Base-by-base conservation (phyloP, 2,113 vertebrate species). In the Planiliza haematocheilus region DNA sequence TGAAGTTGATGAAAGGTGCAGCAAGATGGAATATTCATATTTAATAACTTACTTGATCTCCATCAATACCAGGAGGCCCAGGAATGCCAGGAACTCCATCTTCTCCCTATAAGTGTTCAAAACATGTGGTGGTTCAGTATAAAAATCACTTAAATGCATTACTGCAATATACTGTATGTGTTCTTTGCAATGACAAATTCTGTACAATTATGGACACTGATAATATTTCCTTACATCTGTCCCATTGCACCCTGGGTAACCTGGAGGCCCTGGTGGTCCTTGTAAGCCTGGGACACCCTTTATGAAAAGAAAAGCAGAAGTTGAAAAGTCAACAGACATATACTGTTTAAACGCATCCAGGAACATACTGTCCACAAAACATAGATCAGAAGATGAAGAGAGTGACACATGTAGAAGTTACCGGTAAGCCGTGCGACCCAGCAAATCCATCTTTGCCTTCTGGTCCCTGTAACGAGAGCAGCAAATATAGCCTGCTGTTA, bases 221-320 rank as follows among this genome's bases (percentile, higher is more conserved):
- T 46, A 39, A 49, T 41, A 37, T 70, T 12, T 57, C 49, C 79
- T 79, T 78, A 92, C 90, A 50, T 91, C 67, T 45, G 88, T 91
- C 50, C 88, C 89, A 49, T 91, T 90, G 72, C 86, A 91, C 38
- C 91, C 91, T 11, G 58, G 57, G 49, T n/a, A 20, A 24, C 91
- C 91, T 4, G 39, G 12, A 4, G 7, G 16, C 2, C 91, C 91
- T 0, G 21, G 60, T 13, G 81, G 74, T 0, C 90, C 90, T 62
- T 89, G 85, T 45, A 88, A 51, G 60, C 91, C 91, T 73, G 90
- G 90, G 3, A 80, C 4, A 66, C 91, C 91, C 91, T 92, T 37
- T 20, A 41, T 61, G 9, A 51, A 3, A 55, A 61, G 16, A 45
- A 38, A 7, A 65, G 5, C 16, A 43, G 4, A 58, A 58, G 34